Evolutionary conservation across 2,888 invertebrate species (phyloP).

Genomic region (Limnephilus marmoratus): DNA sequence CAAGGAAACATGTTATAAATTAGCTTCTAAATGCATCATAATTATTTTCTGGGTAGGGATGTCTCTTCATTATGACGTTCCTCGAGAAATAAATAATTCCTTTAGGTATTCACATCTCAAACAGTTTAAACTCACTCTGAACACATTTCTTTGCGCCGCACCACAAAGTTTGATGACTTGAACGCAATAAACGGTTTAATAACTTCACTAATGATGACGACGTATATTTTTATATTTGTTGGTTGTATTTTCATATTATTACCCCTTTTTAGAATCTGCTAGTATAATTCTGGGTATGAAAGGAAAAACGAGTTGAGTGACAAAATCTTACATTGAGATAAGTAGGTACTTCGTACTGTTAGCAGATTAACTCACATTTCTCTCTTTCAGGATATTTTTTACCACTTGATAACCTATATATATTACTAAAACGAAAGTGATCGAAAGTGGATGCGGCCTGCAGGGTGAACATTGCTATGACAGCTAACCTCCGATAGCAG

Average conservation of each 20-base stretch:
- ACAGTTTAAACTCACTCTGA: background rate
- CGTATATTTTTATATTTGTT: background rate
- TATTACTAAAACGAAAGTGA: no score
- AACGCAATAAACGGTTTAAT: conserved; percentile 4
- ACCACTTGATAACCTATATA: no score
- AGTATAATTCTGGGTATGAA: background rate
- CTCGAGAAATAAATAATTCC: background rate
- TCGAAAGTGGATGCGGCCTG: no score
- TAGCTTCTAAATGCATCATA: conserved; percentile 55
- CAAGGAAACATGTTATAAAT: conserved; percentile 50
- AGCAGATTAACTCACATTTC: no score
- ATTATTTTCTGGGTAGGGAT: conserved; percentile 45
- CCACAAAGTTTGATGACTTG: background rate
- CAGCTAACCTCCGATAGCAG: no score
- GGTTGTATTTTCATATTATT: background rate
- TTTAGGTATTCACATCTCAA: background rate
- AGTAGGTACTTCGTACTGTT: no score
- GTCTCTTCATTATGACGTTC: background rate
- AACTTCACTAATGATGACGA: background rate
- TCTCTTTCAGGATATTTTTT: no score
- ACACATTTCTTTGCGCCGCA: background rate
- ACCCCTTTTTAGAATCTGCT: background rate
- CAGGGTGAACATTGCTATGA: no score
- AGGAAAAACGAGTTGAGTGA: background rate
- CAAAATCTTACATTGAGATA: background rate